Evolutionary conservation across 2,888 invertebrate genomes (phyloP), one percentile per base, ranked within the genome.

Genomic region (Bombylius discolor): DNA sequence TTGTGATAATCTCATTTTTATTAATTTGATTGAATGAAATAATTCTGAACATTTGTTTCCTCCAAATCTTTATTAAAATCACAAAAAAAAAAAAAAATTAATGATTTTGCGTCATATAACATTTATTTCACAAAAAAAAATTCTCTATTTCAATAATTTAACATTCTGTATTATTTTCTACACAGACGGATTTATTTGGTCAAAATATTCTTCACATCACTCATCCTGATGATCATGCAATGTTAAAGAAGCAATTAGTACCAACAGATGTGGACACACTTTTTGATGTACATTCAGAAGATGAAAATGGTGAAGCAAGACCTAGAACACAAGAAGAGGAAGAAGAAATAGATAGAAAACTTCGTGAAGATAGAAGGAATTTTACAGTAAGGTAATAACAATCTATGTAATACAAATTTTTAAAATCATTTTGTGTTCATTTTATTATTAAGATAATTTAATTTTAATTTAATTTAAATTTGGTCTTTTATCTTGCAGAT

Each of bases 141-240:
- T 23, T 23, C 23, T 23, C 3, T 23, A 23, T 23, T 23, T 23
- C 23, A 23, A 23, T 23, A 23, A 23, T 23, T 23, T 23, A 23
- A 23, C 23, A 23, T 23, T 23, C 46, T 12, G n/a, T 45, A 39
- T 34, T 46, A 12, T 45, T 47, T 47, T 14, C 42, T 8, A 36
- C 8, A 36, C 79, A 92, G 85, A 82, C 87, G 65, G 92, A 94
- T 70, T 77, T 93, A 63, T 80, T 92, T 69, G 88, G 87, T 14
- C 84, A 86, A 73, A 88, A 84, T 64, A 71, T 95, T 71, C 85
- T 85, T 76, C 83, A 86, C 66, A 87, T 90, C 72, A 81, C 89
- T 47, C 87, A 89, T 72, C 78, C 82, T n/a, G 81, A 85, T 67
- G 85, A 96, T 72, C 87, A 87, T 64, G 83, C 83, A 49, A 81